Evolutionary conservation across 1,140 invertebrate genomes (phyloP), one percentile per base, ranked within the genome.

Genomic region (Bradysia coprophila): DNA sequence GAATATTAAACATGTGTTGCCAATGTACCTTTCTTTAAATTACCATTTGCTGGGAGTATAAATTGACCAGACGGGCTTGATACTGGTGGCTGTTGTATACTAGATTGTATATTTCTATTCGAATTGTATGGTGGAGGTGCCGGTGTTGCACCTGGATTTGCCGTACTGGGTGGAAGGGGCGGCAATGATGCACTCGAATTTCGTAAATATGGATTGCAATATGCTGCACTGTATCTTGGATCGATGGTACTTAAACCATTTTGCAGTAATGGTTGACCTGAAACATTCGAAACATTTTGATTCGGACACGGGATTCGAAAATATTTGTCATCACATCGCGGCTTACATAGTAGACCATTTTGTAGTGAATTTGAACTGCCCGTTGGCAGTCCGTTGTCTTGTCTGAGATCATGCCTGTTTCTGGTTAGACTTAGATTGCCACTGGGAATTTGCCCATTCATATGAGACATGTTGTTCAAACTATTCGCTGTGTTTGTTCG

Each of bases 141-240:
- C 16, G 81, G 80, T 23, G 80, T 83, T 2, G 78, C 75, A 28
- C 76, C 75, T 3, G 79, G 78, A 61, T 80, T 80, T 3, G 80
- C 77, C 19, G 78, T 76, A 51, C 55, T 58, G n/a, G 53, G 53
- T 48, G 52, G 62, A 21, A 62, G 47, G 23, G 66, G 68, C 39
- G 66, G 66, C 38, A 69, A 52, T 33, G 64, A 64, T 22, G 66
- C 54, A 46, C 55, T 57, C 40, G 55, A 61, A 36, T 66, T 73
- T 55, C 84, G 68, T 44, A 90, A 65, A 58, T 88, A 88, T 1
- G 85, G 85, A 64, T 89, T 89, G 39, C 85, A 86, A 54, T 90
- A 92, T 4, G 81, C 79, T 19, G 86, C 87, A 18, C 81, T 84
- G 54, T 84, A 91, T 43, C 83, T 67, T 9, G 86, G 83, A 54